These are phyloP conservation scores for Bucorvus abyssinicus DNA, from an alignment of 2,797 vertebrate genomes.

Conservation along the genomic window DNA sequence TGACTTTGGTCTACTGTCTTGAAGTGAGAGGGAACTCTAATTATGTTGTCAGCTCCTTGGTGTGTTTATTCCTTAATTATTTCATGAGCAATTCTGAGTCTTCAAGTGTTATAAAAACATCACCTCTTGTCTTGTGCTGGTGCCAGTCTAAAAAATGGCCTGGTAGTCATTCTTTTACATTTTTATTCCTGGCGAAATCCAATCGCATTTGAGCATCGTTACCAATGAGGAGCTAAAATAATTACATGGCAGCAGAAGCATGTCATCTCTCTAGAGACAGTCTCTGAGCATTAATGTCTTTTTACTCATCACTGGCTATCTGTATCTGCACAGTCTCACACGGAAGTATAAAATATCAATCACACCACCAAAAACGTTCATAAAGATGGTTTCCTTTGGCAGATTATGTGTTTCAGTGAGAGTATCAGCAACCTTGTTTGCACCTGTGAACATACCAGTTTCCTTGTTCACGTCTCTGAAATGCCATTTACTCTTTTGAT, in stretches of 20 bases:
- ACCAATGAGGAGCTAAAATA: not conserved
- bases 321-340: not conserved
- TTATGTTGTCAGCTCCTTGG: not conserved
- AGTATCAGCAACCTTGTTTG: not conserved
- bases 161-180: not conserved
- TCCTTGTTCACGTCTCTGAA: not conserved
- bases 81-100: not conserved
- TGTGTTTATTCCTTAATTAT: not conserved
- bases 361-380: not conserved
- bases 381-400: not conserved
- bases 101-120: not conserved
- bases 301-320: not conserved
- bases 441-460: not conserved
- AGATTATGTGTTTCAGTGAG: not conserved
- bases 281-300: not conserved
- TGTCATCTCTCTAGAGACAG: rapidly evolving
- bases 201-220: not conserved
- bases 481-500: not conserved
- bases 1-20: not conserved
- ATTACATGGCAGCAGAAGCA: not conserved
- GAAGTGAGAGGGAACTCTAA: not conserved
- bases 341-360: not conserved
- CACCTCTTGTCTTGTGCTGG: not conserved
- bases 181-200: not conserved
- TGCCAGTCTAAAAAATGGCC: not conserved